Percentiles rank a stretch among this genome's conserved stretches.
Evolutionary conservation across 2,113 vertebrate genomes (phyloP).

Genomic region (Casuarius casuarius): DNA sequence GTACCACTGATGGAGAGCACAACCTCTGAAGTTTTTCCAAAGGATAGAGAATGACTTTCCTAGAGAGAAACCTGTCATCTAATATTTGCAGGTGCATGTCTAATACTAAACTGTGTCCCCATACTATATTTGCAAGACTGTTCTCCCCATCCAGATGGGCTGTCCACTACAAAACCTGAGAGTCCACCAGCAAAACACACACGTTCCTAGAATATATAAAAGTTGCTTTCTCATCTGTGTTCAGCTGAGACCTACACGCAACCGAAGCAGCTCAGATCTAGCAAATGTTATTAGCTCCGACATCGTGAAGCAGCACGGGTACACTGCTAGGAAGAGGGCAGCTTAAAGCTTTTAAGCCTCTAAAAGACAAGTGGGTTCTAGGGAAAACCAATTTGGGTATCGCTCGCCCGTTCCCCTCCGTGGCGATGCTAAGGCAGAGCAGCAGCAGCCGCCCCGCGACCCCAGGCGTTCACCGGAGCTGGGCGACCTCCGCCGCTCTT

Average conservation of each 20-base stretch:
- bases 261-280: neutral
- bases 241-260: neutral
- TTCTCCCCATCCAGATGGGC: neutral
- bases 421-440: too few species aligned
- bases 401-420: neutral
- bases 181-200: neutral
- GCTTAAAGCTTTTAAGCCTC: neutral
- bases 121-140: neutral
- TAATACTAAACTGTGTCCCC: neutral
- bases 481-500: neutral
- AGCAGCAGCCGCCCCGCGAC: too few species aligned
- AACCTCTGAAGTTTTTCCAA: neutral
- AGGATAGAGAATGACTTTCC: neutral
- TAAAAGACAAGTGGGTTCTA: neutral
- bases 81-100: neutral
- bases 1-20: neutral
- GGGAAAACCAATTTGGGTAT: neutral
- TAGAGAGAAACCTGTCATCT: too few species aligned
- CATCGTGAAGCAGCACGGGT: neutral
- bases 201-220: rapidly evolving
- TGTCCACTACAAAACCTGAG: neutral
- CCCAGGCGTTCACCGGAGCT: too few species aligned
- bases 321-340: neutral
- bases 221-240: neutral
- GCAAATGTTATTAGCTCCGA: neutral